phyloP scores from a whole-genome alignment of 2,888 invertebrate genomes.

The Volucella inanis region DNA sequence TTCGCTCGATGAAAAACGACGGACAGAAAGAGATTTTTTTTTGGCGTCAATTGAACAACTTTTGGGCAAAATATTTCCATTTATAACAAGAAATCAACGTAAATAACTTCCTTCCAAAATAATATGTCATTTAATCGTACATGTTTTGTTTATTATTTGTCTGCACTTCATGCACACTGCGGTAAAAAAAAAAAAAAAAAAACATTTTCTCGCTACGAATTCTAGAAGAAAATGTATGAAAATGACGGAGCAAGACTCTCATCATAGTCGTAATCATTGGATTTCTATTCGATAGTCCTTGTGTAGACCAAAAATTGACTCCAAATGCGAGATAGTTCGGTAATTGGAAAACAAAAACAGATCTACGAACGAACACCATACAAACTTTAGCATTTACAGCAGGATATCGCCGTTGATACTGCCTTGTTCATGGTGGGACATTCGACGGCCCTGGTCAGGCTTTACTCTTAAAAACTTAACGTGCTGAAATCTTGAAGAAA shows the following conservation, averaged over 20 bases:
- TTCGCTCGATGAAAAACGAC: background rate
- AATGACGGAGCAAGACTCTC: no score
- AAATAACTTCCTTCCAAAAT: constrained; percentile 21
- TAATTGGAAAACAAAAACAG: constrained; percentile 3
- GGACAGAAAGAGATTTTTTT: background rate
- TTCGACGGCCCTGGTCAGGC: background rate
- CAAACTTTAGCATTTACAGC: background rate
- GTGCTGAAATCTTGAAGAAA: background rate
- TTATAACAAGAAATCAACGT: constrained; percentile 23
- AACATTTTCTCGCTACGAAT: background rate
- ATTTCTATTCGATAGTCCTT: constrained; percentile 14
- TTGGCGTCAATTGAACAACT: constrained; percentile 3
- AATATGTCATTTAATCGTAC: constrained; percentile 18
- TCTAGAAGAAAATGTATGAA: background rate
- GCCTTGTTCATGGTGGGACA: background rate
- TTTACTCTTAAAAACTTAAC: constrained; percentile 15
- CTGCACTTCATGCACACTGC: constrained; percentile 22
- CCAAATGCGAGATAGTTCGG: background rate
- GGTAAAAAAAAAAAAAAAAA: background rate
- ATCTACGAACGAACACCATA: background rate
- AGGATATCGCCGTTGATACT: no score
- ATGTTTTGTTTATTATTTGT: constrained; percentile 25
- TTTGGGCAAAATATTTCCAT: constrained; percentile 35
- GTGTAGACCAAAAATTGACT: constrained; percentile 3
- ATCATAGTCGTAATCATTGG: background rate